Evolutionary conservation across 2,797 vertebrate genomes (phyloP), one percentile per base, ranked within the genome.

Genomic region (Australoheros facetus): DNA sequence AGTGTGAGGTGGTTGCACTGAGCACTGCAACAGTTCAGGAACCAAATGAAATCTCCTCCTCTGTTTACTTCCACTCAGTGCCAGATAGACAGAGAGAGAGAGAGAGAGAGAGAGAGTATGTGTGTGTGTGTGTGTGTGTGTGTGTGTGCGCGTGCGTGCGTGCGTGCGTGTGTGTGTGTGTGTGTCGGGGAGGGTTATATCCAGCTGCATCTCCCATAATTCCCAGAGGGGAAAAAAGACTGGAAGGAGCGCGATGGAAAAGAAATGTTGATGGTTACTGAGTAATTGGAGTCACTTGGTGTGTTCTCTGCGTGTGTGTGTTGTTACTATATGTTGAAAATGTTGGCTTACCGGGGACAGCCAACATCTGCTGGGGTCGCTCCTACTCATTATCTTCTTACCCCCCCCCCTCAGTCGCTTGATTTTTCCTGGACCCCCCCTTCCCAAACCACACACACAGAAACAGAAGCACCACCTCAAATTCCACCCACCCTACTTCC

Each of bases 11-110:
- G 73, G 75, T 69, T 75, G 76, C 76, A 70, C 56, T 51, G 58
- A 85, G 75, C 45, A 62, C 77, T 77, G 93, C 91, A 95, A 95
- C 94, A 96, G 94, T 95, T 95, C 94, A 85, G 88, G 71, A 91
- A 88, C 90, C 91, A 90, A 93, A 95, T 92, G 86, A 92, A 91
- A 94, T 90, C 87, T 89, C 81, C 83, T 80, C 87, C 91, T 85
- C 85, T 87, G 87, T 88, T 88, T 85, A 91, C 90, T 81, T 77
- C 87, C 81, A 32, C 58, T 85, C 85, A 48, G 83, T 71, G 82
- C 72, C 62, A 85, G 75, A 90, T 57, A 87, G 83, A 75, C 7
- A 30, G 74, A 28, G 80, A 64, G 82, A 58, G 76, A 9, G 78
- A 37, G 72, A 72, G 83, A 58, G 72, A 39, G 82, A 56, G 79